A percentile compares a stretch with the other conserved stretches of the same genome.
These are phyloP conservation scores for Pachycephus smyrnensis DNA, from an alignment of 2,888 invertebrate species.

Conservation along the genomic window DNA sequence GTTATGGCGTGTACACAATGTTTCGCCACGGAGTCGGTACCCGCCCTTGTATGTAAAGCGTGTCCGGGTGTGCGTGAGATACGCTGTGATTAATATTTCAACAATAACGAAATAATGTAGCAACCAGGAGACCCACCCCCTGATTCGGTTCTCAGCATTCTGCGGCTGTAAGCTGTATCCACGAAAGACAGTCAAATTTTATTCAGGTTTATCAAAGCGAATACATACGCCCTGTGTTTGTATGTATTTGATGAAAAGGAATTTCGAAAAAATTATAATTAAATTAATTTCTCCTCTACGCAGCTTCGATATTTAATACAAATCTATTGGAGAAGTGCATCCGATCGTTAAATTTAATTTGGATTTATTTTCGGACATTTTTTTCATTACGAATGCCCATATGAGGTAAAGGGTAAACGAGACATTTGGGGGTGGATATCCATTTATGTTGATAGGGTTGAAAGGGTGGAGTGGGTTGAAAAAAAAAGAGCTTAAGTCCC, in stretches of 20 bases:
- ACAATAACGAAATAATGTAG: slow-evolving; percentile 49
- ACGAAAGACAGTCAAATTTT: background rate
- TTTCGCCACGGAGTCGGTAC: slow-evolving; percentile 24
- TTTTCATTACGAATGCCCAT: background rate
- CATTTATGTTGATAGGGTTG: background rate
- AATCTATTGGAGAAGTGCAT: background rate
- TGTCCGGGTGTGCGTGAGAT: slow-evolving; percentile 30
- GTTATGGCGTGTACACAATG: slow-evolving; percentile 62
- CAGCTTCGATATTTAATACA: background rate
- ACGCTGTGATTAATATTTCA: slow-evolving; percentile 59
- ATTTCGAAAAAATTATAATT: too few relatives aligned
- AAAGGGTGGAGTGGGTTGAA: background rate
- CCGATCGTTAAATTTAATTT: too few relatives aligned
- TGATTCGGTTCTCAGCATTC: background rate
- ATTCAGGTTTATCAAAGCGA: background rate
- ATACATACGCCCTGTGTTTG: background rate
- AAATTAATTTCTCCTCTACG: background rate
- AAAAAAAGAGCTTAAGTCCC: background rate
- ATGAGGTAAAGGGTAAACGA: background rate
- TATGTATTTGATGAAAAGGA: background rate
- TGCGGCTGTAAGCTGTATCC: background rate
- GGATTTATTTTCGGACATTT: background rate
- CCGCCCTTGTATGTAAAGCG: slow-evolving; percentile 15
- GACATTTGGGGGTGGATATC: background rate
- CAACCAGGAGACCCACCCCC: background rate